Evolutionary conservation across 2,113 vertebrate genomes (phyloP).

Genomic region (Picathartes gymnocephalus): DNA sequence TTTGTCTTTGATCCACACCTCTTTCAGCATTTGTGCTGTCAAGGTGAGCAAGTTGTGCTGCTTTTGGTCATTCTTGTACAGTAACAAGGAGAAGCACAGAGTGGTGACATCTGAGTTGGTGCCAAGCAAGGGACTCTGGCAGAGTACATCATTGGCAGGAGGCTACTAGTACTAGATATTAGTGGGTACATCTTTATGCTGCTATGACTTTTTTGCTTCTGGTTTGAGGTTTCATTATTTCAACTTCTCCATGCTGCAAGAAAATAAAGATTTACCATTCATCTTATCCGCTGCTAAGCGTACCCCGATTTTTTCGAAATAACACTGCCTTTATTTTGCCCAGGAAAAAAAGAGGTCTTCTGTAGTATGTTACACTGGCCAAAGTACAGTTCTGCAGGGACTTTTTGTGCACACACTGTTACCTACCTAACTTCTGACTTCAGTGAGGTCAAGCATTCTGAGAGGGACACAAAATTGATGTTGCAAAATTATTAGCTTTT

Average conservation of each 20-base stretch:
- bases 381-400: neutral
- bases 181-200: neutral
- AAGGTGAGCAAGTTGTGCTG: neutral
- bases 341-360: neutral
- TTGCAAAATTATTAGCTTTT: neutral
- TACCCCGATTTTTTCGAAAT: neutral
- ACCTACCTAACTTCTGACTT: neutral
- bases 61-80: rapidly evolving
- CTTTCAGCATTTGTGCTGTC: neutral
- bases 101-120: neutral
- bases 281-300: neutral
- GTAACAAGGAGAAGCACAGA: neutral
- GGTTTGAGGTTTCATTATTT: neutral
- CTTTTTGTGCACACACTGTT: neutral
- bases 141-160: neutral
- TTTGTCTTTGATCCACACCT: neutral
- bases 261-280: neutral
- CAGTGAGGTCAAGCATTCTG: neutral
- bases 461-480: neutral
- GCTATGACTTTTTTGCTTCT: neutral
- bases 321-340: neutral
- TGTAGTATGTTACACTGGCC: too few species aligned
- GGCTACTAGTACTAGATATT: neutral
- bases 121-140: neutral
- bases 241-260: neutral